Evolutionary conservation across 2,797 vertebrate genomes (phyloP).

Genomic region (Gila robusta): DNA sequence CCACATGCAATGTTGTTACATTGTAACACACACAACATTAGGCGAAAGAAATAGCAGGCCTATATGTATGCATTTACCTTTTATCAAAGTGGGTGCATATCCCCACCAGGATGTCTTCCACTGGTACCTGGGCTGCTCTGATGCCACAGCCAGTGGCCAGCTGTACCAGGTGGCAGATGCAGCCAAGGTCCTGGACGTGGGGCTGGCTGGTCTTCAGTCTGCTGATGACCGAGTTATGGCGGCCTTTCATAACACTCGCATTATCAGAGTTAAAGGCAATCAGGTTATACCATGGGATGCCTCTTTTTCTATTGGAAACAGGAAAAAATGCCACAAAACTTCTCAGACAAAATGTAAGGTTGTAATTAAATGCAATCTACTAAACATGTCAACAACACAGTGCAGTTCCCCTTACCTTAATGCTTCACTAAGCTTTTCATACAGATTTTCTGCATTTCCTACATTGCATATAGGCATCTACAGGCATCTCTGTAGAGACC

Average conservation of each 20-base stretch:
- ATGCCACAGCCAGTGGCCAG: slow-evolving; percentile 47
- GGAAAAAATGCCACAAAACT: slow-evolving; percentile 20
- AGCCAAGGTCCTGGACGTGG: slow-evolving; percentile 44
- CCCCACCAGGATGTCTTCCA: slow-evolving; percentile 29
- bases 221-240: slow-evolving; percentile 40
- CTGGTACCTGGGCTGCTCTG: slow-evolving; percentile 32
- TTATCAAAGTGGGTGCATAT: slow-evolving; percentile 44
- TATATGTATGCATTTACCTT: background rate
- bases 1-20: background rate
- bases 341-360: background rate
- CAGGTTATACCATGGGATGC: slow-evolving; percentile 38
- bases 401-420: slow-evolving; percentile 17
- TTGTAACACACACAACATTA: background rate
- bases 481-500: slow-evolving; percentile 39
- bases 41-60: background rate
- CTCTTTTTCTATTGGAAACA: slow-evolving; percentile 46
- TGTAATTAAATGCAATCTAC: background rate
- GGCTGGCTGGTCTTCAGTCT: slow-evolving; percentile 37
- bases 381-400: background rate
- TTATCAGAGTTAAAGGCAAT: slow-evolving; percentile 43
- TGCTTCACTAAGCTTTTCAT: background rate
- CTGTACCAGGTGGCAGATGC: slow-evolving; percentile 46
- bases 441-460: slow-evolving; percentile 24
- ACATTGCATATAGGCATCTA: slow-evolving; percentile 44
- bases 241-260: slow-evolving; percentile 32